A percentile compares a stretch with the other conserved stretches of the same genome.
Evolutionary conservation across 2,888 invertebrate genomes (phyloP).

Genomic region (Cylindroiulus punctatus): DNA sequence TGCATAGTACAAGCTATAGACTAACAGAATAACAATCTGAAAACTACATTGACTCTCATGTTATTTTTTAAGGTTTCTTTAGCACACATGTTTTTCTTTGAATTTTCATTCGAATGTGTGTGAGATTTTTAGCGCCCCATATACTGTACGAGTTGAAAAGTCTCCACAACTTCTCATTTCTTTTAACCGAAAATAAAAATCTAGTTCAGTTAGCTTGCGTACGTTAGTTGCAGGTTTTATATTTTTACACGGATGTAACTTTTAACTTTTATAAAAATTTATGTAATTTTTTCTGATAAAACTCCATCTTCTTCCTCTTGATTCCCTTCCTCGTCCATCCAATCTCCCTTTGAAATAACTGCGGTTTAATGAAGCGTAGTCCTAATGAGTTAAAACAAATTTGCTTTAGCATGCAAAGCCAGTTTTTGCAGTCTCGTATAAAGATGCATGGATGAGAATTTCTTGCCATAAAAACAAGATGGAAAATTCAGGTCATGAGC

Average conservation of each 20-base stretch:
- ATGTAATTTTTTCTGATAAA: too few species aligned
- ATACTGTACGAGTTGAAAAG: neutral
- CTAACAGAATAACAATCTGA: too few species aligned
- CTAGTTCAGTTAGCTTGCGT: neutral
- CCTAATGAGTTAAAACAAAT: neutral
- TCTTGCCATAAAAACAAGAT: neutral
- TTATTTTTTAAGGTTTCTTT: too few species aligned
- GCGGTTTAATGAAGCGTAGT: neutral
- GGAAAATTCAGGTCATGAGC: slow-evolving; percentile 19
- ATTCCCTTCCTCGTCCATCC: too few species aligned
- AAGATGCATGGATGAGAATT: neutral
- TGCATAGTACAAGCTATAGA: too few species aligned
- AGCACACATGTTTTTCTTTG: too few species aligned
- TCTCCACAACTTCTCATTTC: too few species aligned
- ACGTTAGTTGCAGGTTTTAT: neutral
- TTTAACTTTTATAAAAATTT: neutral
- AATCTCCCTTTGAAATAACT: too few species aligned
- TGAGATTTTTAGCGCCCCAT: neutral
- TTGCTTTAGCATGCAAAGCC: neutral
- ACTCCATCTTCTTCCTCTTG: too few species aligned
- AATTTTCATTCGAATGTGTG: too few species aligned
- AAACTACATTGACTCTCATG: too few species aligned
- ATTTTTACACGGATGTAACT: neutral
- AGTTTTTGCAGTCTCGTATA: neutral
- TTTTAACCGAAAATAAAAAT: neutral